Percentiles rank a stretch among this genome's conserved stretches.
Evolutionary conservation across 1,140 invertebrate species (phyloP).

Genomic region (Drosophila paulistorum): DNA sequence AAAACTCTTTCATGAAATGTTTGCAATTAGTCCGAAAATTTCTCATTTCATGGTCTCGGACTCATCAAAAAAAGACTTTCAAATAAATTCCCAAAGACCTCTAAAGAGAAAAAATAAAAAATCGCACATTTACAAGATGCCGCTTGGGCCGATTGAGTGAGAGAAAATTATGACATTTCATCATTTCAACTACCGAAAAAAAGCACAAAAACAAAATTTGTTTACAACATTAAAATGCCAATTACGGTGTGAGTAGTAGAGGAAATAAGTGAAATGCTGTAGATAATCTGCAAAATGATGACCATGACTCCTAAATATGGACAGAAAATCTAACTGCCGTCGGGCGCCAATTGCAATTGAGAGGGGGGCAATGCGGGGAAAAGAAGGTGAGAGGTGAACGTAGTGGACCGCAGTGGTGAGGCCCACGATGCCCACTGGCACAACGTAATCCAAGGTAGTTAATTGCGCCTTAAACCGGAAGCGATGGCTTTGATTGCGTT

Average conservation of each 20-base stretch:
- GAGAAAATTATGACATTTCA: conserved; percentile 74
- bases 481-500: conserved; percentile 81
- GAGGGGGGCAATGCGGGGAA: background rate
- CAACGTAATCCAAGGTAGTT: conserved; percentile 76
- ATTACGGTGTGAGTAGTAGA: conserved; percentile 45
- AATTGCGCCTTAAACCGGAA: conserved; percentile 81
- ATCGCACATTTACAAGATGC: conserved; percentile 20
- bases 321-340: conserved; percentile 33
- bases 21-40: conserved; percentile 30
- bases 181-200: conserved; percentile 54
- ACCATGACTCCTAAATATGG: conserved; percentile 66
- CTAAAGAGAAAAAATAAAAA: background rate
- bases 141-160: conserved; percentile 16
- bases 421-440: conserved; percentile 23
- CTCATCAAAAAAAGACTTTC: conserved; percentile 41
- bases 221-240: conserved; percentile 70
- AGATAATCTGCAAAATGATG: conserved; percentile 77
- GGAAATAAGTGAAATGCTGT: conserved; percentile 57
- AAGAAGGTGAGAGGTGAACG: conserved; percentile 10
- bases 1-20: conserved; percentile 1
- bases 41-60: conserved; percentile 37
- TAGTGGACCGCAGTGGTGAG: conserved; percentile 2
- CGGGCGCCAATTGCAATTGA: conserved; percentile 38
- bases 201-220: conserved; percentile 46
- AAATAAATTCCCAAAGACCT: conserved; percentile 30